Base-by-base conservation (phyloP, 2,113 vertebrate genomes). In the Blennius ocellaris region DNA sequence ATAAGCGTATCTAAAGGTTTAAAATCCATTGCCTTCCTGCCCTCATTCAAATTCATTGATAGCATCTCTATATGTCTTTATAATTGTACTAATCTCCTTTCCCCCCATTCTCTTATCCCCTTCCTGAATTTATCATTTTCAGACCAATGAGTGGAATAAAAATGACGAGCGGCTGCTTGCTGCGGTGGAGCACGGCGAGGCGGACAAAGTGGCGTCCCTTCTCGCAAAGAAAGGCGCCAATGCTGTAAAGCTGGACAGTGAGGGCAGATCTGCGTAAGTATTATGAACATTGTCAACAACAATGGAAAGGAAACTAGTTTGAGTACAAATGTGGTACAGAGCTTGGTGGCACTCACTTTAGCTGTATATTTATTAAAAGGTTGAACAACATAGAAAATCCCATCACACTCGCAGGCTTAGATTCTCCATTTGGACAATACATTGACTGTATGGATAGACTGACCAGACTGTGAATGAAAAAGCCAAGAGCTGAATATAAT, bases 141-240 rank as follows among this genome's bases (percentile, higher is more conserved):
- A 99, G 98, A 92, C 88, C 65, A 96, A 99, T 3, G 98, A 99
- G 80, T 99, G 97, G 97, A 99, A 94, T 91, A 99, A 99, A 92
- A 97, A 99, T 0, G 97, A 99, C 0, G 97, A 99, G 81, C 96
- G 98, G 1, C 95, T 99, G 49, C 93, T 99, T 12, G 95, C 96
- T 78, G 97, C 98, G 0, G 97, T 99, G 94, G 98, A 99, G 85
- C 96, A 98, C 62, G 97, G 96, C 0, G 97, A 99, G 56, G 87
- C 73, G 0, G 98, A 99, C 78, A 99, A 99, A 92, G 95, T 98
- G 89, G 90, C 94, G 36, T 94, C 96, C 0, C 92, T 99, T 47
- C 93, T 99, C 62, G 90, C 96, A 63, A 99, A 99, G 93, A 99
- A 98, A 92, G 97, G 97, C 54, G 90, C 95, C 89, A 96, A 92